Conservation (phyloP, 2,797 vertebrate genomes). For the Borostomias antarcticus region DNA sequence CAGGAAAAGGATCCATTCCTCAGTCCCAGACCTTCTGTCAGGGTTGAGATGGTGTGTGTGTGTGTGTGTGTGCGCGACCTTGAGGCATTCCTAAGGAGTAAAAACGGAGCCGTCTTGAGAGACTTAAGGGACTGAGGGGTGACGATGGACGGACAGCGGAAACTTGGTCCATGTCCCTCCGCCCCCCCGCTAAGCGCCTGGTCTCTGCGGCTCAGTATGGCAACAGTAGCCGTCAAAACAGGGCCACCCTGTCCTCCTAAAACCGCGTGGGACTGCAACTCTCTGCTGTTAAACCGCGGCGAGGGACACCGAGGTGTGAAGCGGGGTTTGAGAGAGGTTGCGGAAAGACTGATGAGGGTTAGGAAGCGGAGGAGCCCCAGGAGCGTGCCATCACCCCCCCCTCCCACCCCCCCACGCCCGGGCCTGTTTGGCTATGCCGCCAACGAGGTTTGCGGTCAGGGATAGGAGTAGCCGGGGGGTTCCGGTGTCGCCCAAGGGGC, state of each 20-base stretch:
- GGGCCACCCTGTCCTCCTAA: no score
- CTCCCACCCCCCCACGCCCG: no score
- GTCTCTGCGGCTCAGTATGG: neutral
- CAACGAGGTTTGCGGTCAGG: no score
- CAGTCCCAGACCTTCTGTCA: constrained; percentile 16
- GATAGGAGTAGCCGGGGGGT: no score
- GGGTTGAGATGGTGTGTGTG: neutral
- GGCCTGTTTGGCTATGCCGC: constrained; percentile 48
- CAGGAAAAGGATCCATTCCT: neutral
- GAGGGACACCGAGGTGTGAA: no score
- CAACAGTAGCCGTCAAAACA: constrained; percentile 18
- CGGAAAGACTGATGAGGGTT: constrained; percentile 35
- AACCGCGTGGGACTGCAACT: no score
- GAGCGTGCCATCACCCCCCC: constrained; percentile 31
- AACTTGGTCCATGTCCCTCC: constrained; percentile 32
- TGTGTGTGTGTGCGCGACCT: constrained; percentile 17
- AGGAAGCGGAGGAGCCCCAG: constrained; percentile 31
- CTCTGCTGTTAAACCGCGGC: no score
- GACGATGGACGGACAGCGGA: constrained; percentile 45
- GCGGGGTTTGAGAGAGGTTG: constrained; percentile 7
- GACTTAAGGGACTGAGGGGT: constrained; percentile 21
- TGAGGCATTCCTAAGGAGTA: constrained; percentile 41
- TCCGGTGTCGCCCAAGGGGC: neutral
- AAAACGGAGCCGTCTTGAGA: constrained; percentile 38
- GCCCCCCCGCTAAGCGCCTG: neutral